phyloP scores from a whole-genome alignment of 2,113 vertebrate genomes.

The Macquaria australasica region DNA sequence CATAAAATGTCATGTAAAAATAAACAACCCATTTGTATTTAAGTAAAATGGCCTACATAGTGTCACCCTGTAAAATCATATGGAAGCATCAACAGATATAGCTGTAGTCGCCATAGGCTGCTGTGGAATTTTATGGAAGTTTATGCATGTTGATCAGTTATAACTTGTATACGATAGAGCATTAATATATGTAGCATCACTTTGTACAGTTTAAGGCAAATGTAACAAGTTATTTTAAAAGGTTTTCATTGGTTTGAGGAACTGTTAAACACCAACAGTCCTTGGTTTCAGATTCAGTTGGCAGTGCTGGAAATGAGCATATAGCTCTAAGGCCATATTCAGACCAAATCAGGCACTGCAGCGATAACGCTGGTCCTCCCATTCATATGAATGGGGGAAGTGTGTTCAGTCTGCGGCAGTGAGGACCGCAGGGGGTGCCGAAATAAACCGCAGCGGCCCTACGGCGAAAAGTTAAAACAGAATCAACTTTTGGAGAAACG shows the following conservation, averaged over 20 bases:
- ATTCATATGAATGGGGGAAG: too few relatives aligned
- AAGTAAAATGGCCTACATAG: conserved; percentile 9
- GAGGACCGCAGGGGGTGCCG: too few relatives aligned
- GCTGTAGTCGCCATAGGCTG: neutral
- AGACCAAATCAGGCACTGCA: too few relatives aligned
- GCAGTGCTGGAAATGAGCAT: neutral
- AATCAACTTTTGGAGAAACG: too few relatives aligned
- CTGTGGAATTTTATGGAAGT: too few relatives aligned
- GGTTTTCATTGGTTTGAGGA: neutral
- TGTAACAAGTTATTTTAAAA: neutral
- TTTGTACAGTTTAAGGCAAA: neutral
- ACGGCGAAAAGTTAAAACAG: too few relatives aligned
- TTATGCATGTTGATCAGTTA: neutral
- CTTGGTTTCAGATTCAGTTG: neutral
- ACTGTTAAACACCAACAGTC: neutral
- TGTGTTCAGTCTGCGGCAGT: too few relatives aligned
- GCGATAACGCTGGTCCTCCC: too few relatives aligned
- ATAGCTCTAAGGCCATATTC: neutral
- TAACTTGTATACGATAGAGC: neutral
- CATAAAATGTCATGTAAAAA: conserved; percentile 40
- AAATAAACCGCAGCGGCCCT: too few relatives aligned
- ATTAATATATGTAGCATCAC: neutral
- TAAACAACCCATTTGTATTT: conserved; percentile 29
- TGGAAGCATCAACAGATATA: neutral
- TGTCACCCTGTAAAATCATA: neutral